Evolutionary conservation across 2,888 invertebrate species (phyloP).

Genomic region (Bimastos eiseni): DNA sequence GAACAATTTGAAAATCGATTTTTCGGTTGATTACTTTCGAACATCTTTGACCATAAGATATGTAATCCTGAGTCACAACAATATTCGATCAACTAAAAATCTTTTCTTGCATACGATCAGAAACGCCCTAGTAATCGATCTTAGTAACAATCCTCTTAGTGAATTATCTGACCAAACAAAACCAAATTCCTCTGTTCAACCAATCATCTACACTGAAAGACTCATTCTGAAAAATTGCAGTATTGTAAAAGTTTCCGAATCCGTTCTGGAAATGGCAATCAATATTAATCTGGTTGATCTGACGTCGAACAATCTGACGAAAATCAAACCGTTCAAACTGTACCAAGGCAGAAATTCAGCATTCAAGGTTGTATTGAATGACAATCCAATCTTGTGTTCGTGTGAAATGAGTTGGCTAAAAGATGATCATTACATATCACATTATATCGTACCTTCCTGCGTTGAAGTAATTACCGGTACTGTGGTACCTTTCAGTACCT

Average conservation of each 20-base stretch:
- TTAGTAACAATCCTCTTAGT: not conserved
- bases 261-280: not conserved
- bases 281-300: not conserved
- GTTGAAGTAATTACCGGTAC: not conserved
- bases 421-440: not conserved
- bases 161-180: not conserved
- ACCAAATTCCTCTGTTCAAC: not conserved
- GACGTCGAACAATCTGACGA: not conserved
- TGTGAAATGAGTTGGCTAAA: slow-evolving; percentile 17
- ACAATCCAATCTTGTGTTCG: not conserved
- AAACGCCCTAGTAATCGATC: not conserved
- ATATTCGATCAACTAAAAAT: not conserved
- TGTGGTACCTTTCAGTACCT: not conserved
- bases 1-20: not conserved
- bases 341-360: not conserved
- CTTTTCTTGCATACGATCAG: not conserved
- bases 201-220: not conserved
- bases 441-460: not conserved
- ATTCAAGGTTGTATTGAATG: not conserved
- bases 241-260: not conserved
- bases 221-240: not conserved
- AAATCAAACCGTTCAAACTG: not conserved
- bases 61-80: not conserved
- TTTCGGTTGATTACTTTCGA: not conserved
- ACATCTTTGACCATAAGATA: not conserved